These are phyloP conservation scores for Drosophila quinaria DNA, from an alignment of 2,888 invertebrate genomes.

Conservation along the genomic window DNA sequence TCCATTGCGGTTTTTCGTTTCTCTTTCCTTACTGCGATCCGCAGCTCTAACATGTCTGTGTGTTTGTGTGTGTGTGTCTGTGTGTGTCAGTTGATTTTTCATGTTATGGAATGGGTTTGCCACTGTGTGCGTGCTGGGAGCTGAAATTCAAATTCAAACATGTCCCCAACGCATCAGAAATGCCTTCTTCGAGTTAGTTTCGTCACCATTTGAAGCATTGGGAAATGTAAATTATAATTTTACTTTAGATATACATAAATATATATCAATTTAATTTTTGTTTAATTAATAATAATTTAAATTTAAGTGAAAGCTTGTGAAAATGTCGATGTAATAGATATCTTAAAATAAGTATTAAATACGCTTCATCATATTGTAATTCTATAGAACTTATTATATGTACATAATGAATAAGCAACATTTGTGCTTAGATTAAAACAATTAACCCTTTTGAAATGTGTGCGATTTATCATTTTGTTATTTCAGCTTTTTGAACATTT, in stretches of 20 bases:
- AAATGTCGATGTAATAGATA: background rate
- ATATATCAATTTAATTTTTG: background rate
- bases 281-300: background rate
- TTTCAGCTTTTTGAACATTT: background rate
- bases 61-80: conserved; percentile 12
- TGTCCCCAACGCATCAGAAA: conserved; percentile 37
- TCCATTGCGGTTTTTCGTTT: conserved; percentile 64
- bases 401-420: too few relatives aligned
- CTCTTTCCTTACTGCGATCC: conserved; percentile 23
- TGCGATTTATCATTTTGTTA: too few relatives aligned
- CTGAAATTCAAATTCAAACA: conserved; percentile 34
- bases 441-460: too few relatives aligned
- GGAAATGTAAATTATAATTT: background rate
- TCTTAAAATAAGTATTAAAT: too few relatives aligned
- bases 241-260: background rate
- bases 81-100: conserved; percentile 19
- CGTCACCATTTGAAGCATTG: too few relatives aligned
- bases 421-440: too few relatives aligned
- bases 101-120: conserved; percentile 2
- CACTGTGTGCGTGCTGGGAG: conserved; percentile 36
- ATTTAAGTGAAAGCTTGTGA: background rate
- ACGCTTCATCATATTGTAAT: too few relatives aligned
- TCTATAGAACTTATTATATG: too few relatives aligned
- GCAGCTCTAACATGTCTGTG: conserved; percentile 58
- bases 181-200: background rate